These are phyloP conservation scores for Coboldia fuscipes DNA, from an alignment of 1,140 invertebrate species.

Conservation along the genomic window DNA sequence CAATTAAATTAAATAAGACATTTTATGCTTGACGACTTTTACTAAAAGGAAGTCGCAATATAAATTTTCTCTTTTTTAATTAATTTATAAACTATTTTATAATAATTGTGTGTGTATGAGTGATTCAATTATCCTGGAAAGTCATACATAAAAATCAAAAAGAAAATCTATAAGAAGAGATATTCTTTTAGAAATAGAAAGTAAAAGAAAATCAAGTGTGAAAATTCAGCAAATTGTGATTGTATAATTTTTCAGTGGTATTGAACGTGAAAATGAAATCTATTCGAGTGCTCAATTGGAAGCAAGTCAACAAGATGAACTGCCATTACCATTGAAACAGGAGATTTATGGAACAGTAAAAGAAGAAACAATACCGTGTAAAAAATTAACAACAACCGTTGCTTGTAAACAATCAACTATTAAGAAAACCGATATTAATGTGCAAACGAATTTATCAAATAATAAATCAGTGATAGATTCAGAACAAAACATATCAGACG, in stretches of 20 bases:
- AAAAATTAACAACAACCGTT: conserved; percentile 1
- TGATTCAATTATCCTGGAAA: too few species aligned
- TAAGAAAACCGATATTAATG: neutral
- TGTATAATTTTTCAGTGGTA: conserved; percentile 48
- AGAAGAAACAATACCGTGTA: conserved; percentile 1
- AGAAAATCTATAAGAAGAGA: too few species aligned
- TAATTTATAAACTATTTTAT: too few species aligned
- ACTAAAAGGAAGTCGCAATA: too few species aligned
- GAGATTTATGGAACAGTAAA: conserved; percentile 1
- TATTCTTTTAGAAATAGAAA: too few species aligned
- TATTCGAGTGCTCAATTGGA: conserved; percentile 50
- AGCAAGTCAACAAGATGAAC: conserved; percentile 13
- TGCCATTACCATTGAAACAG: neutral
- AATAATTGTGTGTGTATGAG: too few species aligned
- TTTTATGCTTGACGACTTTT: too few species aligned
- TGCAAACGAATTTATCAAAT: conserved; percentile 4
- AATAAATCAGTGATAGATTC: conserved; percentile 6
- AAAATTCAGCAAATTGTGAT: too few species aligned
- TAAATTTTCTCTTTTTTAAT: too few species aligned
- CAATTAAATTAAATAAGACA: too few species aligned
- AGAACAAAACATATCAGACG: conserved; percentile 10
- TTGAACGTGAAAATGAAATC: conserved; percentile 69
- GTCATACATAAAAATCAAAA: too few species aligned
- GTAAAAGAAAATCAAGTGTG: too few species aligned
- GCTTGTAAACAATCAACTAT: neutral